Percentiles rank a stretch among this genome's conserved stretches.
These are phyloP conservation scores for Pomacea maculata DNA, from an alignment of 1,140 invertebrate species.

Conservation along the genomic window DNA sequence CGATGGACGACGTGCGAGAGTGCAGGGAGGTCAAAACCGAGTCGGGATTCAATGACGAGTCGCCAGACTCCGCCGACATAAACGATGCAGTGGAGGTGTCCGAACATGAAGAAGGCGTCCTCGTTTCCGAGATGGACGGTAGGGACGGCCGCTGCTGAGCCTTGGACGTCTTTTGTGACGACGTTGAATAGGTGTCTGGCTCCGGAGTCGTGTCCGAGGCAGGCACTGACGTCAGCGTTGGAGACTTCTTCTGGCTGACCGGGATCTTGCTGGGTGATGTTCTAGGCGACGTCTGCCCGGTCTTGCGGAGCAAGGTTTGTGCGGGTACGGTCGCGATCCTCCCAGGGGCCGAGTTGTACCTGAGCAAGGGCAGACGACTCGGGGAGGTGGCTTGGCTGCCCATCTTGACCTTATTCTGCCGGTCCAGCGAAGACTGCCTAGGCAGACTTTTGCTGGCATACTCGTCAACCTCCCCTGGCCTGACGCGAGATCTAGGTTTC, in stretches of 20 bases:
- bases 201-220: not conserved
- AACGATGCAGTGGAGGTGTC: slow-evolving; percentile 38
- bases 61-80: slow-evolving; percentile 31
- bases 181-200: not conserved
- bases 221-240: not conserved
- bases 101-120: slow-evolving; percentile 49
- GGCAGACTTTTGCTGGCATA: slow-evolving; percentile 43
- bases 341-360: slow-evolving; percentile 57
- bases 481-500: slow-evolving; percentile 42
- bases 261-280: slow-evolving; percentile 40
- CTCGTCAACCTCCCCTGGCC: slow-evolving; percentile 26
- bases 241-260: slow-evolving; percentile 21
- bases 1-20: slow-evolving; percentile 20
- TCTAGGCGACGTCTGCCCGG: slow-evolving; percentile 21
- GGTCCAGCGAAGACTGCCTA: slow-evolving; percentile 26
- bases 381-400: slow-evolving; percentile 36
- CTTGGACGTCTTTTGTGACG: slow-evolving; percentile 24
- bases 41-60: not conserved
- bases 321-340: slow-evolving; percentile 56
- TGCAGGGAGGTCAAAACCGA: slow-evolving; percentile 1
- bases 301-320: slow-evolving; percentile 32
- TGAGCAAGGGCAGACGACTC: slow-evolving; percentile 35
- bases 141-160: slow-evolving; percentile 40
- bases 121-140: slow-evolving; percentile 46
- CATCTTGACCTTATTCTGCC: slow-evolving; percentile 31